A percentile compares a stretch with the other conserved stretches of the same genome.
These are phyloP conservation scores for Ia io DNA, from an alignment of 2,113 vertebrate species.

Conservation along the genomic window DNA sequence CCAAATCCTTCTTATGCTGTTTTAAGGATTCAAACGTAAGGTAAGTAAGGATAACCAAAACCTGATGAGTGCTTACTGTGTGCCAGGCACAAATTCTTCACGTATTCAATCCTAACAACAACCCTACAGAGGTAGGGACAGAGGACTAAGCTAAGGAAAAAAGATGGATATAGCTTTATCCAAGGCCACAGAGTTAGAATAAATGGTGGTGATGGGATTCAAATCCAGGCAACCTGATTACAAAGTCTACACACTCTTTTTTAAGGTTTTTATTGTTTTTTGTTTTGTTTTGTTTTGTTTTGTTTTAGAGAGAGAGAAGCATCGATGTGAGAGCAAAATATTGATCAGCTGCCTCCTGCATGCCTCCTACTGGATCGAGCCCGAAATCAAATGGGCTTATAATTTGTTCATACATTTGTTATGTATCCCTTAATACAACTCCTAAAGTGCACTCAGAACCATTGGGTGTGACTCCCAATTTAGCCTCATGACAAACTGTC, in stretches of 20 bases:
- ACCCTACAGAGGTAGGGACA: too few species aligned
- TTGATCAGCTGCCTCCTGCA: too few species aligned
- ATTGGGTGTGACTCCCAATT: conserved; percentile 42
- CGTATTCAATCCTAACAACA: not conserved
- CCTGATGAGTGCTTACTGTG: not conserved
- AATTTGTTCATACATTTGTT: conserved; percentile 17
- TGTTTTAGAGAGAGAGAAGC: too few species aligned
- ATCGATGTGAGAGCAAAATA: too few species aligned
- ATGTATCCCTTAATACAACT: conserved; percentile 53
- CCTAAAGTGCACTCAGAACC: conserved; percentile 23
- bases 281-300: too few species aligned
- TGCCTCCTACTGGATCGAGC: too few species aligned
- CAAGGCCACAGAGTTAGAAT: not conserved
- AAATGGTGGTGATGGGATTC: not conserved
- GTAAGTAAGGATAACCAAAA: not conserved
- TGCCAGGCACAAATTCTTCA: not conserved
- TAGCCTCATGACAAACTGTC: conserved; percentile 49
- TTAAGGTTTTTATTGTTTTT: too few species aligned
- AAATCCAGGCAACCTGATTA: not conserved
- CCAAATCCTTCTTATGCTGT: not conserved
- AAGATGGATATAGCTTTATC: not conserved
- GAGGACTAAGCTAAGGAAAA: not conserved
- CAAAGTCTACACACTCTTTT: not conserved
- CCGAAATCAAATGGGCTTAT: not conserved
- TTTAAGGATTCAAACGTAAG: not conserved